A percentile compares a stretch with the other conserved stretches of the same genome.
Conservation (phyloP, 2,888 invertebrate genomes). For the Coecobrya sp. region DNA sequence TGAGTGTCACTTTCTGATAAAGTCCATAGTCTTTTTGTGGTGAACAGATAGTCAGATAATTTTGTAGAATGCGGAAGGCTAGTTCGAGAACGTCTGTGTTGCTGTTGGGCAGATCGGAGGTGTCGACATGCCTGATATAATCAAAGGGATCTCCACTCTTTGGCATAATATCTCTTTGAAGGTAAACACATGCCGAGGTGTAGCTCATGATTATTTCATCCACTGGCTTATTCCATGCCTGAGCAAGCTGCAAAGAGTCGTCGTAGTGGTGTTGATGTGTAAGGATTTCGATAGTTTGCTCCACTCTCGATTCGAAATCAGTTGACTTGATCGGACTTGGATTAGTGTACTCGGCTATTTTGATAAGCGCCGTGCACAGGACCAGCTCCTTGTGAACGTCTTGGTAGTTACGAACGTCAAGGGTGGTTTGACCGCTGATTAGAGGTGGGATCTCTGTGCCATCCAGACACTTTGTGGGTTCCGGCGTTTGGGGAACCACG, state of each 20-base stretch:
- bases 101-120: slow-evolving; percentile 83
- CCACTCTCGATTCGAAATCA: slow-evolving; percentile 82
- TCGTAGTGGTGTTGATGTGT: slow-evolving; percentile 83
- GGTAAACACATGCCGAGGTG: slow-evolving; percentile 75
- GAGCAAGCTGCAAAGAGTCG: slow-evolving; percentile 84
- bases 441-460: slow-evolving; percentile 63
- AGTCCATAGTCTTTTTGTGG: slow-evolving; percentile 81
- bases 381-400: slow-evolving; percentile 83
- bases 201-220: slow-evolving; percentile 80
- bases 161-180: slow-evolving; percentile 82
- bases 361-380: slow-evolving; percentile 77
- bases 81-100: slow-evolving; percentile 83
- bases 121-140: slow-evolving; percentile 84
- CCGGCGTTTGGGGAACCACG: slow-evolving; percentile 69
- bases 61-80: slow-evolving; percentile 83
- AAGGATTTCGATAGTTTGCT: slow-evolving; percentile 80
- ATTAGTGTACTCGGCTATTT: slow-evolving; percentile 59
- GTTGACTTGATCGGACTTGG: slow-evolving; percentile 74
- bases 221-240: slow-evolving; percentile 80
- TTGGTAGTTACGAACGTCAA: slow-evolving; percentile 77
- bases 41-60: slow-evolving; percentile 82
- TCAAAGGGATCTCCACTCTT: slow-evolving; percentile 83
- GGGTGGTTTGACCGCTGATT: slow-evolving; percentile 64
- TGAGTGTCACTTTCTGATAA: slow-evolving; percentile 82
- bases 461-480: slow-evolving; percentile 50